Conservation (phyloP, 2,888 invertebrate genomes). For the Stenichneumon culpator region DNA sequence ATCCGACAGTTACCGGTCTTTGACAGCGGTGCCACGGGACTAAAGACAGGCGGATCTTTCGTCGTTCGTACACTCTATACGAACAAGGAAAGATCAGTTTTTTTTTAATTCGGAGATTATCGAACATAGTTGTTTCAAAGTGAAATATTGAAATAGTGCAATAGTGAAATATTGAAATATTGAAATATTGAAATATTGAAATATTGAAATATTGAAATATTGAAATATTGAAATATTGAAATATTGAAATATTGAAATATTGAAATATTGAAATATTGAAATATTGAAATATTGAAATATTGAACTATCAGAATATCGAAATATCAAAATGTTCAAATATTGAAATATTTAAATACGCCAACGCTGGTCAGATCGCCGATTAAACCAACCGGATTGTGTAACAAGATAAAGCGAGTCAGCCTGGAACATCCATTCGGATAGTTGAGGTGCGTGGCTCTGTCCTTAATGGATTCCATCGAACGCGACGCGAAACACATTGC, state of each 20-base stretch:
- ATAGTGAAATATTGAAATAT: no score
- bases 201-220: no score
- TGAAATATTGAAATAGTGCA: not conserved
- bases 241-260: no score
- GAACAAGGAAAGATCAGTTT: not conserved
- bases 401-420: slow-evolving; percentile 19
- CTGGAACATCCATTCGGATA: slow-evolving; percentile 17
- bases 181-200: no score
- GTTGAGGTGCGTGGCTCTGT: slow-evolving; percentile 38
- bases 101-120: not conserved
- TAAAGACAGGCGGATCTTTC: slow-evolving; percentile 51
- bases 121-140: not conserved
- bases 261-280: no score
- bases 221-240: no score
- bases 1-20: slow-evolving; percentile 65
- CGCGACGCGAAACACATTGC: slow-evolving; percentile 45
- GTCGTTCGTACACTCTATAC: not conserved
- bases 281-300: not conserved
- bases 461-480: slow-evolving; percentile 34
- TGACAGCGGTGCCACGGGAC: slow-evolving; percentile 43
- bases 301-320: no score
- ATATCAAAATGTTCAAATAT: no score
- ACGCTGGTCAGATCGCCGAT: slow-evolving; percentile 9
- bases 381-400: slow-evolving; percentile 34
- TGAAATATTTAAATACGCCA: not conserved